Conservation (phyloP, 2,888 invertebrate genomes). For the Portevinia maculata region DNA sequence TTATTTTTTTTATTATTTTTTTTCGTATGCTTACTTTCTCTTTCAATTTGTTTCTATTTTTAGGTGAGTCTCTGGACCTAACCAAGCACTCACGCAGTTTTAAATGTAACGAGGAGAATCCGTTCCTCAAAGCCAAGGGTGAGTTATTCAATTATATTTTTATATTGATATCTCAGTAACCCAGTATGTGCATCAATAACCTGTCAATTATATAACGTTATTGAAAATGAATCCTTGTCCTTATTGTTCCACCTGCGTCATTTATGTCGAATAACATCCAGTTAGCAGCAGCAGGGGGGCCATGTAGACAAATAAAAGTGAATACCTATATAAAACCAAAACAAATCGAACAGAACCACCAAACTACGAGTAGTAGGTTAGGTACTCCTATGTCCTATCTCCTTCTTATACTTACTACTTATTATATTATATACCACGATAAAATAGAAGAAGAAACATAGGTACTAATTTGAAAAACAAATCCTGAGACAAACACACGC, state of each 20-base stretch:
- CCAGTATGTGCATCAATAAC: constrained; percentile 15
- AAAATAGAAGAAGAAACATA: too few species aligned
- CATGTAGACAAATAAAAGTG: constrained; percentile 24
- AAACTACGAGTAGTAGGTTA: not conserved
- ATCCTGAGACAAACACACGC: constrained; percentile 27
- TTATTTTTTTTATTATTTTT: constrained; percentile 45
- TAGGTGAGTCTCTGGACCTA: constrained; percentile 65
- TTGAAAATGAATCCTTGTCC: constrained; percentile 53
- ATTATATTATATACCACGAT: constrained; percentile 34
- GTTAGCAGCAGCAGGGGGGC: not conserved
- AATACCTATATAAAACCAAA: constrained; percentile 14
- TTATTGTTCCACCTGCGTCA: constrained; percentile 38
- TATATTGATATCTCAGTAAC: not conserved
- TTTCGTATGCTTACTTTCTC: constrained; percentile 17
- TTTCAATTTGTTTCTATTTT: constrained; percentile 33
- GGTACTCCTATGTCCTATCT: not conserved
- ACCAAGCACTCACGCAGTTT: constrained; percentile 69
- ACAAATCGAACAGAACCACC: constrained; percentile 44
- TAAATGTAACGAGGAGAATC: constrained; percentile 70
- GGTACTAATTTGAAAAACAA: constrained; percentile 9
- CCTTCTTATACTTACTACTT: not conserved
- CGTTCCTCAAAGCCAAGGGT: constrained; percentile 69
- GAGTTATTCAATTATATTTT: constrained; percentile 28
- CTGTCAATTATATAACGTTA: constrained; percentile 62
- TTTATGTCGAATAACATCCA: constrained; percentile 20